These are phyloP conservation scores for Macropus fuliginosus DNA, from an alignment of 2,797 vertebrate species.

Conservation along the genomic window DNA sequence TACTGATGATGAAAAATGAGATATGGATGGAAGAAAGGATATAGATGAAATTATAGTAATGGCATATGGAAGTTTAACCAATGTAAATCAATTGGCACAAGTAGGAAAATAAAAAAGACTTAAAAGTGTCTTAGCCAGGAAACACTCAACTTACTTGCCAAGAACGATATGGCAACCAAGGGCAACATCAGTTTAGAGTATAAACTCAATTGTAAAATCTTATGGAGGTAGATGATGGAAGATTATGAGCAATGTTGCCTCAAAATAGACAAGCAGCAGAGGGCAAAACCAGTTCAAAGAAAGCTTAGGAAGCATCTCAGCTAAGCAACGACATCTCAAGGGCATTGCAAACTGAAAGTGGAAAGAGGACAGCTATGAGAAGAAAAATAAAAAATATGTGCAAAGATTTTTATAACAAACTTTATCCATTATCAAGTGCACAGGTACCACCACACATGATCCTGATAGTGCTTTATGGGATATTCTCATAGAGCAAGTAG, in stretches of 20 bases:
- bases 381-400: not conserved
- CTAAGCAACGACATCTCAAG: not conserved
- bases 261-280: not conserved
- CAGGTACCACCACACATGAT: not conserved
- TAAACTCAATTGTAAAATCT: not conserved
- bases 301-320: not conserved
- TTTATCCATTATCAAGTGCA: not conserved
- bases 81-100: not conserved
- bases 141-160: not conserved
- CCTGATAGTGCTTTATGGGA: not conserved
- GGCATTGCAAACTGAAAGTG: not conserved
- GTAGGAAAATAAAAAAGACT: not conserved
- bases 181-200: not conserved
- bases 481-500: not conserved
- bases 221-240: not conserved
- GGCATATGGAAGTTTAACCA: not conserved
- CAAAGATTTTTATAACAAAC: not conserved
- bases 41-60: not conserved
- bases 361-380: not conserved
- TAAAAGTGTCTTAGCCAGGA: not conserved
- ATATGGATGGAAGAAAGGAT: not conserved
- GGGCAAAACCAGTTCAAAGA: not conserved
- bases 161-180: not conserved
- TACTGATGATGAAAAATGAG: not conserved
- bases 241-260: not conserved